Conservation (phyloP, 2,888 invertebrate genomes). For the Amphiduros pacificus region DNA sequence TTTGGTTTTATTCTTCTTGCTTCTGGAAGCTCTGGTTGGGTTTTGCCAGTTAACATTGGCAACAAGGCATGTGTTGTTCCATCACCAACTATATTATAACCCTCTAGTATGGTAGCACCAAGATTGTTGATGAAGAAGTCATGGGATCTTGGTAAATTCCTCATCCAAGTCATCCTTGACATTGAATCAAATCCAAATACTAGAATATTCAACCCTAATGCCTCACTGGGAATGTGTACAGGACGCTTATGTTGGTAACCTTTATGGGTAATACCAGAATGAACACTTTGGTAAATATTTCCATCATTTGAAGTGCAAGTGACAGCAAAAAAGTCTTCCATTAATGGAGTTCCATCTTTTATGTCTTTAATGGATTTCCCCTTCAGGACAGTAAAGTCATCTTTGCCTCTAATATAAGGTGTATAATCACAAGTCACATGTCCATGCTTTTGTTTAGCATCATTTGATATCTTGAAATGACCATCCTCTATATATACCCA, state of each 20-base stretch:
- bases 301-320: slow-evolving; percentile 34
- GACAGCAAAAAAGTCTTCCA: slow-evolving; percentile 25
- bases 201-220: slow-evolving; percentile 53
- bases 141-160: slow-evolving; percentile 48
- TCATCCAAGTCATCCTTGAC: slow-evolving; percentile 67
- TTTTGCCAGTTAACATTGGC: slow-evolving; percentile 19
- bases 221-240: neutral
- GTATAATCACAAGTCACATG: slow-evolving; percentile 66
- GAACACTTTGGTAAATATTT: slow-evolving; percentile 68
- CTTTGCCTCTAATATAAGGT: slow-evolving; percentile 1
- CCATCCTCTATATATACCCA: slow-evolving; percentile 80
- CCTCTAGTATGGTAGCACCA: slow-evolving; percentile 39
- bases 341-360: slow-evolving; percentile 13
- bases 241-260: neutral
- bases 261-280: slow-evolving; percentile 64
- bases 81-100: slow-evolving; percentile 26
- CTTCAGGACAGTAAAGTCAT: slow-evolving; percentile 15
- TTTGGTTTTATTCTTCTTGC: slow-evolving; percentile 60
- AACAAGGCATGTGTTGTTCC: slow-evolving; percentile 21
- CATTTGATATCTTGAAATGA: slow-evolving; percentile 64
- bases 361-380: neutral
- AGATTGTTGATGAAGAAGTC: slow-evolving; percentile 42
- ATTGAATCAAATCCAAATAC: slow-evolving; percentile 88
- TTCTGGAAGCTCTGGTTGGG: slow-evolving; percentile 18
- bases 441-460: slow-evolving; percentile 61